These are phyloP conservation scores for Ernsta delagoae DNA, from an alignment of 2,888 invertebrate genomes.

Conservation along the genomic window DNA sequence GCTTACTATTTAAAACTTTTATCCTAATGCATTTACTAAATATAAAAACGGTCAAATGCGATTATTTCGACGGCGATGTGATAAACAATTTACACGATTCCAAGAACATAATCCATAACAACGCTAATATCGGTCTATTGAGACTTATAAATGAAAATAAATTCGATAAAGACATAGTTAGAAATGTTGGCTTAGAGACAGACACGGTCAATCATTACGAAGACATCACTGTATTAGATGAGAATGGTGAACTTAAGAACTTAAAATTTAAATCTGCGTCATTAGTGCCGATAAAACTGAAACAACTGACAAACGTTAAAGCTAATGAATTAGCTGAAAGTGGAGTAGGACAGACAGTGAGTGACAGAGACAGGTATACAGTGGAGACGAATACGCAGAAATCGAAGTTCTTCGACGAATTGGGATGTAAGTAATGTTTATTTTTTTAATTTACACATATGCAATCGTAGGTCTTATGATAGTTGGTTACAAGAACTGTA, in stretches of 20 bases:
- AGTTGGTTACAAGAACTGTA: no score
- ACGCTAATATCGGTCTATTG: constrained; percentile 48
- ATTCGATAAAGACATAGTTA: constrained; percentile 57
- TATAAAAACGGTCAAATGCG: constrained; percentile 40
- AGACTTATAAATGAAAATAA: constrained; percentile 59
- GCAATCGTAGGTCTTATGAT: no score
- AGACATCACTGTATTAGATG: constrained; percentile 70
- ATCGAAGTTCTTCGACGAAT: constrained; percentile 88
- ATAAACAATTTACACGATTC: constrained; percentile 57
- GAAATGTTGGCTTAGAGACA: constrained; percentile 52
- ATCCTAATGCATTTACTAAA: constrained; percentile 42
- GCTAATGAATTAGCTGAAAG: constrained; percentile 40
- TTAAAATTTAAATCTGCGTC: constrained; percentile 67
- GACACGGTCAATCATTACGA: constrained; percentile 67
- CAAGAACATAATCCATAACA: constrained; percentile 56
- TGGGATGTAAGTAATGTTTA: constrained; percentile 90
- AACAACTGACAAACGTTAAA: constrained; percentile 41
- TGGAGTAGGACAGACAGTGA: constrained; percentile 44
- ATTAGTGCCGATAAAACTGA: constrained; percentile 48
- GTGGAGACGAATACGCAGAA: constrained; percentile 51
- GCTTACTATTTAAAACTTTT: neutral
- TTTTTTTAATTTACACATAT: no score
- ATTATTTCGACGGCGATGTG: constrained; percentile 49
- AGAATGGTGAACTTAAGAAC: constrained; percentile 65
- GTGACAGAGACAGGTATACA: constrained; percentile 40